Evolutionary conservation across 2,113 vertebrate species (phyloP).

Genomic region (Dascyllus trimaculatus): DNA sequence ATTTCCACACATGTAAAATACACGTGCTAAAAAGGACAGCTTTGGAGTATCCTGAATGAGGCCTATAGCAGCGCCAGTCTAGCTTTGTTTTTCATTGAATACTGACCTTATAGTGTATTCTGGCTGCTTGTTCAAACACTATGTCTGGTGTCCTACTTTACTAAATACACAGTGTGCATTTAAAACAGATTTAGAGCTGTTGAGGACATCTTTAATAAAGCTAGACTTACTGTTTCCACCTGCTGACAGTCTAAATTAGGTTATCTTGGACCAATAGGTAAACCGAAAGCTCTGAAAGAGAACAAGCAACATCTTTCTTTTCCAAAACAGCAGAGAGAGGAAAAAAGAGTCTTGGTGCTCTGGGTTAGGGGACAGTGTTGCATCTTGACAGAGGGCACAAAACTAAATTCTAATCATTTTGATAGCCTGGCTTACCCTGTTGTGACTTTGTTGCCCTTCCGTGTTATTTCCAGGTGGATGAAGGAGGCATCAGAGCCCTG

Average conservation of each 20-base stretch:
- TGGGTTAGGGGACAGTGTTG: neutral
- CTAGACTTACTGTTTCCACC: neutral
- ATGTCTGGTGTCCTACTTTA: conserved; percentile 9
- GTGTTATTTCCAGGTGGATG: conserved; percentile 79
- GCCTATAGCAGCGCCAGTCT: too few relatives aligned
- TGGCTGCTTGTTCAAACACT: too few relatives aligned
- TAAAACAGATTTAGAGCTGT: neutral
- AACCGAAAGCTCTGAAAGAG: neutral
- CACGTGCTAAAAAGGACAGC: too few relatives aligned
- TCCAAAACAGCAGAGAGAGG: neutral
- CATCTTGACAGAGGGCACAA: conserved; percentile 1
- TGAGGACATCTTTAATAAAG: neutral
- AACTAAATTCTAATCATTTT: neutral
- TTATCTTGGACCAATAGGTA: neutral
- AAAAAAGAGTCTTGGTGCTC: neutral
- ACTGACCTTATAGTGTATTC: neutral
- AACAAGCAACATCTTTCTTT: neutral
- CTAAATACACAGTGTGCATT: neutral
- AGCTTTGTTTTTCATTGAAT: neutral
- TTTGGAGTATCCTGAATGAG: too few relatives aligned
- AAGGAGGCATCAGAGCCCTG: conserved; percentile 81
- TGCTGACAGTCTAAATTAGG: neutral
- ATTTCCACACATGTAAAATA: too few relatives aligned
- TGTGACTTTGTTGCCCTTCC: neutral
- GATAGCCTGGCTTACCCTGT: neutral